phyloP scores from a whole-genome alignment of 2,113 vertebrate genomes.

The Talpa occidentalis region DNA sequence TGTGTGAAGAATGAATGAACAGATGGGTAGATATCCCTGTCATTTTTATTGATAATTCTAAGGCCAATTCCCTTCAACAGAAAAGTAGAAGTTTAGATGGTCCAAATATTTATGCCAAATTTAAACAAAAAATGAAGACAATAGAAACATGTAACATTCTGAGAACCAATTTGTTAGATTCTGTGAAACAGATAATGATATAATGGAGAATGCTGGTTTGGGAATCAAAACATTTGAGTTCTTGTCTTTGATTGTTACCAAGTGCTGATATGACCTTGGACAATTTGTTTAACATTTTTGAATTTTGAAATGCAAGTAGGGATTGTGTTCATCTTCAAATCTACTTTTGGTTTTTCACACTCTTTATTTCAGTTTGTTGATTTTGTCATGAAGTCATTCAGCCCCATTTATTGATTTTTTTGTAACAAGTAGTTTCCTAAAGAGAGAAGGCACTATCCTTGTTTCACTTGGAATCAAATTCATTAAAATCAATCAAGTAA shows the following conservation, averaged over 20 bases:
- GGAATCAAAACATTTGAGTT: background rate
- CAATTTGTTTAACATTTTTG: background rate
- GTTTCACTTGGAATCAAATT: constrained; percentile 6
- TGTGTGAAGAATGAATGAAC: constrained; percentile 63
- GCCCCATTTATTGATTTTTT: background rate
- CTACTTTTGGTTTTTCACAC: background rate
- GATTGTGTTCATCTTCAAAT: background rate
- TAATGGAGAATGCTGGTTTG: background rate
- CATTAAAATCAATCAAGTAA: background rate
- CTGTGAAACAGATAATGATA: background rate
- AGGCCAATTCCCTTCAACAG: constrained; percentile 67
- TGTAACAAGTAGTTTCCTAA: background rate
- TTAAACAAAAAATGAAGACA: constrained; percentile 79
- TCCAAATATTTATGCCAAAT: constrained; percentile 74
- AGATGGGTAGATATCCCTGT: constrained; percentile 70
- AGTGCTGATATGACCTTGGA: background rate
- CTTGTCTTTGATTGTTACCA: background rate
- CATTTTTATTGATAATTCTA: constrained; percentile 73
- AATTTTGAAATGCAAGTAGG: background rate
- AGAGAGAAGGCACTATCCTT: background rate
- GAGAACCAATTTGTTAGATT: constrained; percentile 50
- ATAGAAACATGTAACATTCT: constrained; percentile 48
- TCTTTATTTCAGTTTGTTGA: background rate
- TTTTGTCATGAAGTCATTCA: constrained; percentile 45
- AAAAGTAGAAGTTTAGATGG: constrained; percentile 72